Percentiles rank a stretch among this genome's conserved stretches.
These are phyloP conservation scores for Daphoenositta chrysoptera DNA, from an alignment of 2,113 vertebrate species.

Conservation along the genomic window DNA sequence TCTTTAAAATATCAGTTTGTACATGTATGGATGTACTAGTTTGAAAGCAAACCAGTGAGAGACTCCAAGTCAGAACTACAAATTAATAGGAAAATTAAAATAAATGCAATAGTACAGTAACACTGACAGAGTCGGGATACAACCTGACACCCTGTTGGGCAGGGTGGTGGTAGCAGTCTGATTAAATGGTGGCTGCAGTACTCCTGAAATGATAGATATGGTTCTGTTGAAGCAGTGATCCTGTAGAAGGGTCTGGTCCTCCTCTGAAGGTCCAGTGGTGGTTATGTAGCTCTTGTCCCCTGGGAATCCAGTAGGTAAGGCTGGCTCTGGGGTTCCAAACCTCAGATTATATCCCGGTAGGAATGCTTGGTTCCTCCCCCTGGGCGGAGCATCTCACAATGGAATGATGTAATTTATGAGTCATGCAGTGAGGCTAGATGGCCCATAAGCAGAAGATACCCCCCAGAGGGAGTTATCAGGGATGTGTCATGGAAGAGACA, in stretches of 20 bases:
- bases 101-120: not conserved
- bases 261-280: not conserved
- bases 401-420: not conserved
- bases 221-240: not conserved
- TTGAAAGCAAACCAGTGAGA: not conserved
- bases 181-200: not conserved
- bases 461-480: not conserved
- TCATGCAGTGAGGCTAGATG: not conserved
- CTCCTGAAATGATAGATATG: not conserved
- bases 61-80: not conserved
- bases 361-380: not conserved
- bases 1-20: not conserved
- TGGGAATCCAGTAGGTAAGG: not conserved
- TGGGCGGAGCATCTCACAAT: not conserved
- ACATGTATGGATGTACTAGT: not conserved
- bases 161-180: not conserved
- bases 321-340: not conserved
- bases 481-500: not conserved
- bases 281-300: not conserved
- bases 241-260: not conserved
- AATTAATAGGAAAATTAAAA: not conserved
- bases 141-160: not conserved
- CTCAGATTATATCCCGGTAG: not conserved
- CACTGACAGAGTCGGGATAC: not conserved
- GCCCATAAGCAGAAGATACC: not conserved